Conservation (phyloP, 2,888 invertebrate genomes). For the Bhutanitis thaidina region DNA sequence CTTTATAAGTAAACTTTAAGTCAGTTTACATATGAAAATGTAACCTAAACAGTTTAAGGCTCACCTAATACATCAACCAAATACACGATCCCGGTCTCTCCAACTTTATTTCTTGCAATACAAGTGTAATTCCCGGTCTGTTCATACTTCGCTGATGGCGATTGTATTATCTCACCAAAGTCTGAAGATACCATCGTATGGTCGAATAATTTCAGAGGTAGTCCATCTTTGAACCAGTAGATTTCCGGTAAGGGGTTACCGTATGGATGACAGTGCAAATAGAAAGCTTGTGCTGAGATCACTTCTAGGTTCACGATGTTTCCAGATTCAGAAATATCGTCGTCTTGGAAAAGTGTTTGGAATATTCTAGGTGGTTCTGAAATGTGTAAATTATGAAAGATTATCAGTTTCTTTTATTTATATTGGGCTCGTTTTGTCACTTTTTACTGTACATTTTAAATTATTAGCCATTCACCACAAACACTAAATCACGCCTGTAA, state of each 20-base stretch:
- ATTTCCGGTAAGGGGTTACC: constrained; percentile 81
- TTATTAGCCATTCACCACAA: too few relatives aligned
- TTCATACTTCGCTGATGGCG: constrained; percentile 41
- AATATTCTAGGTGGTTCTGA: constrained; percentile 68
- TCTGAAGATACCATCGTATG: constrained; percentile 55
- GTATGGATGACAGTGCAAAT: constrained; percentile 76
- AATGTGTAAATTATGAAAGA: constrained; percentile 24
- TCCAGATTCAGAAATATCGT: constrained; percentile 27
- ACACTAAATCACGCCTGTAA: too few relatives aligned
- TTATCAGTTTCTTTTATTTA: too few relatives aligned
- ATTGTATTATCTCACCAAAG: constrained; percentile 56
- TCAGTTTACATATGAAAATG: too few relatives aligned
- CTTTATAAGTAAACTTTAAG: too few relatives aligned
- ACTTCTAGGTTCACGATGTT: constrained; percentile 49
- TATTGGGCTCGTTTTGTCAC: too few relatives aligned
- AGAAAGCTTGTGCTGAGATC: constrained; percentile 62
- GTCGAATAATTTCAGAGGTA: constrained; percentile 70
- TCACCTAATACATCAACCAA: constrained; percentile 69
- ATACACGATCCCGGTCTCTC: constrained; percentile 62
- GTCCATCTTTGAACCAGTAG: constrained; percentile 80
- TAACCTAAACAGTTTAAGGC: too few relatives aligned
- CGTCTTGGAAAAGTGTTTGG: constrained; percentile 43
- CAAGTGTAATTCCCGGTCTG: constrained; percentile 80
- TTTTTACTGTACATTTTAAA: too few relatives aligned
- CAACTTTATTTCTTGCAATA: constrained; percentile 78